Percentiles rank a stretch among this genome's conserved stretches.
Evolutionary conservation across 2,113 vertebrate species (phyloP).

Genomic region (Aramus guarauna): DNA sequence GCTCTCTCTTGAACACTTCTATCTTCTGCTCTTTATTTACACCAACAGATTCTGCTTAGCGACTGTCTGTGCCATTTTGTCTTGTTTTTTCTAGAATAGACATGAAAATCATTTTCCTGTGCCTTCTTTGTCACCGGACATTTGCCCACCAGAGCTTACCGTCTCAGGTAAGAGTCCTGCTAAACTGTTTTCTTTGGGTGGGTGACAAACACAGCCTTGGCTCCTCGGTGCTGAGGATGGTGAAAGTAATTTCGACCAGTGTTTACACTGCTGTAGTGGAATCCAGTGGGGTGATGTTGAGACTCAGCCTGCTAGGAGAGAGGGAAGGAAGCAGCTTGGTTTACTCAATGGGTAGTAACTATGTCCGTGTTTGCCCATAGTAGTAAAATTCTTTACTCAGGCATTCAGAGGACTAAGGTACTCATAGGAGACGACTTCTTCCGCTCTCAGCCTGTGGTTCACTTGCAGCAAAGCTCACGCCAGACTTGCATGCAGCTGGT

Average conservation of each 20-base stretch:
- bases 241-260: background rate
- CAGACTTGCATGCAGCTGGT: background rate
- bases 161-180: conserved; percentile 69
- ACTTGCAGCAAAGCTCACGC: background rate
- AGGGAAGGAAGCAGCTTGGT: background rate
- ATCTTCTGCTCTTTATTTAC: background rate
- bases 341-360: background rate
- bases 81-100: conserved; percentile 73
- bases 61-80: background rate
- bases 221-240: background rate
- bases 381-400: background rate
- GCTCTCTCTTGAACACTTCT: background rate
- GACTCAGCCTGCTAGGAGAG: background rate
- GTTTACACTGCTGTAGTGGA: background rate
- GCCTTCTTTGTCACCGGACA: conserved; percentile 78
- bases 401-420: background rate
- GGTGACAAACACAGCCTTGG: background rate
- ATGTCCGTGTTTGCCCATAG: background rate
- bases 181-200: background rate
- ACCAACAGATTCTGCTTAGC: background rate
- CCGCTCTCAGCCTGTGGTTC: background rate
- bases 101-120: conserved; percentile 75
- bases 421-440: background rate
- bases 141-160: conserved; percentile 82
- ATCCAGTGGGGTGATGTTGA: background rate